Percentiles rank a stretch among this genome's conserved stretches.
Evolutionary conservation across 2,797 vertebrate species (phyloP).

Genomic region (Bryconaethiops microstoma): DNA sequence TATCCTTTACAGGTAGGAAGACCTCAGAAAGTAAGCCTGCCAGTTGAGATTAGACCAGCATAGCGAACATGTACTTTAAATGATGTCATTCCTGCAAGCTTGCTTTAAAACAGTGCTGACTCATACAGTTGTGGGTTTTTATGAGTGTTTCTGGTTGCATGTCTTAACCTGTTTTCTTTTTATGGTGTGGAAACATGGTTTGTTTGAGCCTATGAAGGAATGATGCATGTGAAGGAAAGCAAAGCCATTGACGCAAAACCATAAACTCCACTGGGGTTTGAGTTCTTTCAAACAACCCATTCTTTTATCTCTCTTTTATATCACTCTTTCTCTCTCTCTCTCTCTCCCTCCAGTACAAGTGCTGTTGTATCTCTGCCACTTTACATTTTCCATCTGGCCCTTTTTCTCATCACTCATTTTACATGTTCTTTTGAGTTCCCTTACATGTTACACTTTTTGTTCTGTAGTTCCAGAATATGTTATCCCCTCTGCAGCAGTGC

Average conservation of each 20-base stretch:
- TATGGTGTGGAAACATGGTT: slow-evolving; percentile 28
- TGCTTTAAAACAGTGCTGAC: slow-evolving; percentile 3
- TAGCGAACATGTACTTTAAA: neutral
- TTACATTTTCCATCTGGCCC: neutral
- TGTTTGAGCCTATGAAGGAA: slow-evolving; percentile 69
- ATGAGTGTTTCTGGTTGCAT: slow-evolving; percentile 45
- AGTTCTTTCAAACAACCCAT: slow-evolving; percentile 24
- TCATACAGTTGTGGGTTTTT: slow-evolving; percentile 24
- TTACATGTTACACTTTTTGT: slow-evolving; percentile 20
- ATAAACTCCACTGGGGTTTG: slow-evolving; percentile 31
- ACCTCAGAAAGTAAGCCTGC: too few relatives aligned
- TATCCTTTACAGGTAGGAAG: neutral
- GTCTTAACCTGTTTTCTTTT: slow-evolving; percentile 38
- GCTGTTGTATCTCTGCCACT: neutral
- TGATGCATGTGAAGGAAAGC: slow-evolving; percentile 76
- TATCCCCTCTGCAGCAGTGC: slow-evolving; percentile 13
- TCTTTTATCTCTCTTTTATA: slow-evolving; percentile 63
- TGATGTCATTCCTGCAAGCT: slow-evolving; percentile 1
- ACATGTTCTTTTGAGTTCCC: slow-evolving; percentile 28
- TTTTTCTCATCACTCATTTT: neutral
- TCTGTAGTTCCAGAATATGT: slow-evolving; percentile 35
- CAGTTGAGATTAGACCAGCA: neutral
- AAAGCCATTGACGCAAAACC: slow-evolving; percentile 26
- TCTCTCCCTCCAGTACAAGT: neutral
- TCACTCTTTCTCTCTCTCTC: slow-evolving; percentile 59